These are phyloP conservation scores for Meloe dianella DNA, from an alignment of 2,888 invertebrate species.

Conservation along the genomic window DNA sequence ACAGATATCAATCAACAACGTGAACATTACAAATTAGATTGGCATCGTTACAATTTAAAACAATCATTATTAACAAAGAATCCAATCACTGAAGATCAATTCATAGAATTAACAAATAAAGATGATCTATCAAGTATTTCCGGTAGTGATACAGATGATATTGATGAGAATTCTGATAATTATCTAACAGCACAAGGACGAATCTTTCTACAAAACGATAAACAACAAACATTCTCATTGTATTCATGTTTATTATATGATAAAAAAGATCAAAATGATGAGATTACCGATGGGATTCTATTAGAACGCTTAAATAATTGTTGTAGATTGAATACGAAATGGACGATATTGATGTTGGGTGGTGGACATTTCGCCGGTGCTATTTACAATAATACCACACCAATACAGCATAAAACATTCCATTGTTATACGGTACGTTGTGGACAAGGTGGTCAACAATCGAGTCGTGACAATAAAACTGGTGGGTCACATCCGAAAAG, in stretches of 20 bases:
- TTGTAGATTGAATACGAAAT: conserved; percentile 57
- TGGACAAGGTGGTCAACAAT: conserved; percentile 82
- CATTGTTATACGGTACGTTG: conserved; percentile 85
- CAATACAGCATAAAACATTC: conserved; percentile 77
- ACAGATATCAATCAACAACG: conserved; percentile 68
- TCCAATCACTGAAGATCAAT: conserved; percentile 65
- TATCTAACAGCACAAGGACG: conserved; percentile 66
- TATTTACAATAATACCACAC: conserved; percentile 65
- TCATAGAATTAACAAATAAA: conserved; percentile 61
- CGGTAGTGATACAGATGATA: conserved; percentile 65
- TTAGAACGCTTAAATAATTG: conserved; percentile 44
- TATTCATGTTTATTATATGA: conserved; percentile 76
- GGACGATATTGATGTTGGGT: conserved; percentile 82
- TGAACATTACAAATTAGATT: conserved; percentile 81
- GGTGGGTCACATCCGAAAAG: conserved; percentile 73
- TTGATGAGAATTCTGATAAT: conserved; percentile 48
- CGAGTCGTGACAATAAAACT: conserved; percentile 67
- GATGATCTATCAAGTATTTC: conserved; percentile 71
- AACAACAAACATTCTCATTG: conserved; percentile 74
- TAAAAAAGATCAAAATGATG: conserved; percentile 64
- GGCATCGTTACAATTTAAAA: conserved; percentile 85
- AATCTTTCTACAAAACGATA: conserved; percentile 73
- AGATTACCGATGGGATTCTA: conserved; percentile 37
- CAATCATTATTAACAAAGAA: conserved; percentile 68
- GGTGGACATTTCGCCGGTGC: conserved; percentile 85